Conservation (phyloP, 2,888 invertebrate genomes). For the Scaptomyza tumidula region DNA sequence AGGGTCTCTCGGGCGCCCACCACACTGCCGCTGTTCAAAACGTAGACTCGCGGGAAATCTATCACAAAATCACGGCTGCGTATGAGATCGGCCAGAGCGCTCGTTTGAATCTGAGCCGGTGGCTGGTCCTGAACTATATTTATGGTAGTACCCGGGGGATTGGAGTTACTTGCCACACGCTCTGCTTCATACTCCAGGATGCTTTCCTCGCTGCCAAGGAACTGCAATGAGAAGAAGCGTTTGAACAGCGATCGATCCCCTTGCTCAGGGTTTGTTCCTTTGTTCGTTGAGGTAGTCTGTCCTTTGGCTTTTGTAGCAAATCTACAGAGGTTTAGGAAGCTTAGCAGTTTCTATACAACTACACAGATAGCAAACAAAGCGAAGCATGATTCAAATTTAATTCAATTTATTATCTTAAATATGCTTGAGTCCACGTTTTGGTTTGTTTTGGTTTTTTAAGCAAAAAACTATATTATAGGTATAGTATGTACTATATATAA, state of each 20-base stretch:
- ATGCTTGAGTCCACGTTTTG: slow-evolving; percentile 69
- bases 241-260: neutral
- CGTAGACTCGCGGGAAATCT: slow-evolving; percentile 80
- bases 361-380: slow-evolving; percentile 33
- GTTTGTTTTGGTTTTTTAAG: slow-evolving; percentile 30
- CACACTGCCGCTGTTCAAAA: slow-evolving; percentile 72
- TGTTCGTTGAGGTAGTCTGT: neutral
- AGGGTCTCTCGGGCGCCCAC: slow-evolving; percentile 72
- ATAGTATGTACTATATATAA: slow-evolving; percentile 30
- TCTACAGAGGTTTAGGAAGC: slow-evolving; percentile 26
- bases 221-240: slow-evolving; percentile 85
- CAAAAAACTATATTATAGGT: slow-evolving; percentile 51
- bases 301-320: slow-evolving; percentile 1
- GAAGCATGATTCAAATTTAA: slow-evolving; percentile 57
- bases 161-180: slow-evolving; percentile 66
- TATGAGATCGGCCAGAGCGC: slow-evolving; percentile 72
- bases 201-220: slow-evolving; percentile 93
- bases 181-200: slow-evolving; percentile 89
- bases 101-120: slow-evolving; percentile 27
- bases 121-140: slow-evolving; percentile 19
- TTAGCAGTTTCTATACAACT: slow-evolving; percentile 25
- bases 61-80: slow-evolving; percentile 82
- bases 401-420: slow-evolving; percentile 66
- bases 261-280: neutral
- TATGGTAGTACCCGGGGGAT: slow-evolving; percentile 11